Conservation (phyloP, 2,113 vertebrate species). For the Psettodes erumei region DNA sequence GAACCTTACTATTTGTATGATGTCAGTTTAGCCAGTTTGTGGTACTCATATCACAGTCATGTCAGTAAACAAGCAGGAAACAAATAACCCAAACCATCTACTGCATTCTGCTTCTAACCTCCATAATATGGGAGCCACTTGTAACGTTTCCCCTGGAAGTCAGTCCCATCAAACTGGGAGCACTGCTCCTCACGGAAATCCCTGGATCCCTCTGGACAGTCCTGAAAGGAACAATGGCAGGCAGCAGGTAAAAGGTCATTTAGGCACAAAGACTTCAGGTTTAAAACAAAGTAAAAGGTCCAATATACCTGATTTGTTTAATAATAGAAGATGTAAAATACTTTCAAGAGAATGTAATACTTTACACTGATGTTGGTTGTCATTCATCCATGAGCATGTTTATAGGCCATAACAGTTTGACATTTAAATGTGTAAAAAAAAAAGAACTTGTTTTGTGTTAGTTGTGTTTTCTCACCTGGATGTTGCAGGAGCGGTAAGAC, state of each 20-base stretch:
- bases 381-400: too few species aligned
- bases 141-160: constrained; percentile 91
- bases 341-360: not conserved
- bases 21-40: not conserved
- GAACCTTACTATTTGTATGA: not conserved
- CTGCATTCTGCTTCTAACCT: constrained; percentile 77
- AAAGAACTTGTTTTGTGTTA: not conserved
- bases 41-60: not conserved
- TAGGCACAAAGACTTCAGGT: not conserved
- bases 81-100: not conserved
- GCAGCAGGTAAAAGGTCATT: constrained; percentile 1
- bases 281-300: not conserved
- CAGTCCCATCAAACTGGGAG: constrained; percentile 87
- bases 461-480: constrained; percentile 83
- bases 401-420: too few species aligned
- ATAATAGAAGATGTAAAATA: not conserved
- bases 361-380: not conserved
- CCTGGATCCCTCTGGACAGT: constrained; percentile 87
- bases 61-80: not conserved
- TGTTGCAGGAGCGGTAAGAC: constrained; percentile 88
- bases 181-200: constrained; percentile 97
- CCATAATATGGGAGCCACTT: constrained; percentile 95
- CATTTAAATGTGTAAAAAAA: not conserved
- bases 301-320: not conserved
- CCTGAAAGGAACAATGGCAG: constrained; percentile 73